A percentile compares a stretch with the other conserved stretches of the same genome.
Conservation (phyloP, 2,797 vertebrate genomes). For the Sphaeramia orbicularis region DNA sequence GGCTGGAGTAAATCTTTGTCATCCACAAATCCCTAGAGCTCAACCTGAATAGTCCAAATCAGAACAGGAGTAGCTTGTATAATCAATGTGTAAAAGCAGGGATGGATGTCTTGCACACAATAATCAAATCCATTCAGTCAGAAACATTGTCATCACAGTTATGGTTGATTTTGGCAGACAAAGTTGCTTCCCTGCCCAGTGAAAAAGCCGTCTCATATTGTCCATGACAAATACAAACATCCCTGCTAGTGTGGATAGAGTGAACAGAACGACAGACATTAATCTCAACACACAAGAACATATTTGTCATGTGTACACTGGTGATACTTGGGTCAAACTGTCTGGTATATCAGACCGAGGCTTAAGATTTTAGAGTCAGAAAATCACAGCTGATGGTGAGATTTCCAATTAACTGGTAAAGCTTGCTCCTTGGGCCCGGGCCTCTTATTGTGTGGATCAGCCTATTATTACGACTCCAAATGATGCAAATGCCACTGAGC, state of each 20-base stretch:
- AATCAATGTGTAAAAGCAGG: neutral
- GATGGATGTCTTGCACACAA: neutral
- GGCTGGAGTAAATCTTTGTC: conserved; percentile 22
- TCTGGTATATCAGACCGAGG: too few species aligned
- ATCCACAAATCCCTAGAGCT: neutral
- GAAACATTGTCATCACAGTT: conserved; percentile 4
- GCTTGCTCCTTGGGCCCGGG: conserved; percentile 33
- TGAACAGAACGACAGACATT: conserved; percentile 6
- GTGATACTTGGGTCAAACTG: too few species aligned
- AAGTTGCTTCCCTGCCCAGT: neutral
- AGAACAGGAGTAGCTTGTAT: neutral
- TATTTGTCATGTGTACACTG: too few species aligned
- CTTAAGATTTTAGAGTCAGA: conserved; percentile 19
- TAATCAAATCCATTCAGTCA: conserved; percentile 12
- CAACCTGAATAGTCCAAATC: neutral
- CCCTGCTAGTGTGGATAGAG: conserved; percentile 3
- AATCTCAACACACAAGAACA: neutral
- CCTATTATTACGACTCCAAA: conserved; percentile 26
- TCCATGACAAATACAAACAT: conserved; percentile 20
- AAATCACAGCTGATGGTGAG: conserved; percentile 18
- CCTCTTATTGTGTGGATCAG: conserved; percentile 40
- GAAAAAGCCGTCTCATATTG: conserved; percentile 5
- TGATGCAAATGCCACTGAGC: conserved; percentile 48
- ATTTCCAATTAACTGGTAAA: conserved; percentile 36
- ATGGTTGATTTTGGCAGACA: neutral